Base-by-base conservation (phyloP, 2,113 vertebrate genomes). In the Syngnathus typhle region DNA sequence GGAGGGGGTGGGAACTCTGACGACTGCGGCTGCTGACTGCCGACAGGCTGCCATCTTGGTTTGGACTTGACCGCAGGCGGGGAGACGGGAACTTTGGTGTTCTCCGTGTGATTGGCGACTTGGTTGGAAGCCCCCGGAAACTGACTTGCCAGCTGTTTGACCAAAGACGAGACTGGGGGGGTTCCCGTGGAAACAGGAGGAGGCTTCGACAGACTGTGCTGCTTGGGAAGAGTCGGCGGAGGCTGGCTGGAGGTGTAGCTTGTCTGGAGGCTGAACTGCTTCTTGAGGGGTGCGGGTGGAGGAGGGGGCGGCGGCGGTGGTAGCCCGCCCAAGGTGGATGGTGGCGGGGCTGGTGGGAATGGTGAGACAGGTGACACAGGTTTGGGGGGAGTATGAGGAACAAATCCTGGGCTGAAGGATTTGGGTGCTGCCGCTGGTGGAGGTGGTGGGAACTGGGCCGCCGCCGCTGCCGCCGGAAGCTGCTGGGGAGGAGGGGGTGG, bases 61-160 rank as follows among this genome's bases (percentile, higher is more conserved):
- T 98, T 98, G 47, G 93, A 92, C 80, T 96, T 98, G 51, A 99
- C 96, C 7, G 94, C 94, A 19, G 96, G 96, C 7, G 95, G 93
- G 0, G 95, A 98, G 61, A 92, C 92, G 0, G 95, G 94, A 4
- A 90, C 78, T 72, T 80, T 93, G 66, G 0, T 91, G 82, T 51
- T 80, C 49, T 70, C 84, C 69, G 64, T 63, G 90, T 93, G 52
- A 75, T 27, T 86, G 51, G 66, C 52, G 6, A 67, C 63, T 47
- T 69, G 80, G 9, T 76, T 13, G 1, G 92, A 73, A 4, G 89
- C 87, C 19, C 92, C 90, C 0, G 95, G 95, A 68, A 97, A 97
- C 84, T 95, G 95, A 74, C 92, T 94, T 18, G 91, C 93, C 4
- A 96, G 88, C 68, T 96, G 95, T 73, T 94, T 98, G 68, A 98